A percentile compares a stretch with the other conserved stretches of the same genome.
Evolutionary conservation across 1,140 invertebrate species (phyloP).

Genomic region (Steinernema khuongi): DNA sequence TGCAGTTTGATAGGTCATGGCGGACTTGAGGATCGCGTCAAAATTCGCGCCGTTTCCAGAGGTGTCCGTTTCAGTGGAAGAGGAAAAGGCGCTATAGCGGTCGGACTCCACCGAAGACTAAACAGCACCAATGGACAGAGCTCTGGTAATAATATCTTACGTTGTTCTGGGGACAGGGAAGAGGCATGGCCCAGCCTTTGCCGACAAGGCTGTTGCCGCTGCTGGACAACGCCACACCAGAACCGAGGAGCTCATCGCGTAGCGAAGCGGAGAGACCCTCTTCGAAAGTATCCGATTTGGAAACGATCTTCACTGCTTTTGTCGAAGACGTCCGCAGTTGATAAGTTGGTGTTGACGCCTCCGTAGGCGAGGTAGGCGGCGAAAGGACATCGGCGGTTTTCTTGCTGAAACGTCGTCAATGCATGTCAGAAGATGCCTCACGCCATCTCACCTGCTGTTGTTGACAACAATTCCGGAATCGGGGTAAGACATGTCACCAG

Average conservation of each 20-base stretch:
- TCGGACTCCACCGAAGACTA: not conserved
- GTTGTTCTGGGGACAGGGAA: conserved; percentile 13
- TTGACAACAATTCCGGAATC: not conserved
- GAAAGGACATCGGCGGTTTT: not conserved
- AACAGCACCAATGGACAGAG: not conserved
- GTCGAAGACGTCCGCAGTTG: not conserved
- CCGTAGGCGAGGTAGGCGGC: not conserved
- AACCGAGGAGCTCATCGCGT: not conserved
- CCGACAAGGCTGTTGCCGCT: conserved; percentile 11
- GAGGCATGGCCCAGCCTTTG: conserved; percentile 22
- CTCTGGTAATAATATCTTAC: not conserved
- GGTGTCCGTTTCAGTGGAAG: conserved; percentile 23
- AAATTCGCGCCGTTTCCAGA: conserved; percentile 14
- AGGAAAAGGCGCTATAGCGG: conserved; percentile 20
- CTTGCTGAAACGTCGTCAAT: too few relatives aligned
- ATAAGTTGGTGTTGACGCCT: not conserved
- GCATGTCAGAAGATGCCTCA: too few relatives aligned
- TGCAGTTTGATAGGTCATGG: not conserved
- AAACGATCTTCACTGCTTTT: not conserved
- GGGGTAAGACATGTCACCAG: not conserved
- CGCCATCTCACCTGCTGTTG: too few relatives aligned
- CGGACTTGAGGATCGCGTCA: conserved; percentile 1
- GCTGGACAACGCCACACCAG: not conserved
- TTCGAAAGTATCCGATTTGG: not conserved
- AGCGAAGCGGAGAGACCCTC: not conserved